phyloP scores from a whole-genome alignment of 2,113 vertebrate species.

The Coracopsis vasa region DNA sequence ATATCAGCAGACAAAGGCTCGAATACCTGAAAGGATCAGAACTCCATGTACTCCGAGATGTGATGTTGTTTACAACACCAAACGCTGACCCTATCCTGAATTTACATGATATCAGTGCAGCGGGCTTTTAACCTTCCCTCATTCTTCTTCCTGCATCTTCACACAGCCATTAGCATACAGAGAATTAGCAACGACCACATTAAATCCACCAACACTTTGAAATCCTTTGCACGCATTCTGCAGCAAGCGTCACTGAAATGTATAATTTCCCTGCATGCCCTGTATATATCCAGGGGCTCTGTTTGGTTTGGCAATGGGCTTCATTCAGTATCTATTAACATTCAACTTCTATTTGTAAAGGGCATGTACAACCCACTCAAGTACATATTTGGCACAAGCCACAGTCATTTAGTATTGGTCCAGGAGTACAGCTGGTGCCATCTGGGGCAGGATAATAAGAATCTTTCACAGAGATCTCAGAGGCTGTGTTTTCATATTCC shows the following conservation, averaged over 20 bases:
- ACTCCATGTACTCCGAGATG: slow-evolving; percentile 67
- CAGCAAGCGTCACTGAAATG: slow-evolving; percentile 1
- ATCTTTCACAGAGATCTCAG: slow-evolving; percentile 63
- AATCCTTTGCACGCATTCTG: slow-evolving; percentile 27
- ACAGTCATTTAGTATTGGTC: slow-evolving; percentile 29
- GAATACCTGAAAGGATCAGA: slow-evolving; percentile 85
- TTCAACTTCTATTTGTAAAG: slow-evolving; percentile 61
- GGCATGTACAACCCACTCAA: slow-evolving; percentile 61
- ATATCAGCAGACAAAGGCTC: slow-evolving; percentile 84
- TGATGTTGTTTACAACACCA: slow-evolving; percentile 72
- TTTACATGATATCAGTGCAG: slow-evolving; percentile 66
- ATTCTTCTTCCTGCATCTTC: slow-evolving; percentile 37
- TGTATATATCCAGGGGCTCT: slow-evolving; percentile 38
- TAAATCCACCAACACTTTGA: slow-evolving; percentile 14
- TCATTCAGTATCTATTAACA: slow-evolving; percentile 45
- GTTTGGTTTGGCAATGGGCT: slow-evolving; percentile 41
- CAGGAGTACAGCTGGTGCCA: slow-evolving; percentile 64
- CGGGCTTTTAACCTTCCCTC: slow-evolving; percentile 18
- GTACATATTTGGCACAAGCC: slow-evolving; percentile 69
- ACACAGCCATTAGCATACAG: neutral
- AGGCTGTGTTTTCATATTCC: slow-evolving; percentile 46
- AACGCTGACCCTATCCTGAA: slow-evolving; percentile 61
- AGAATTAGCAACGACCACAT: slow-evolving; percentile 32
- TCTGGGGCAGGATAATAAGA: slow-evolving; percentile 62
- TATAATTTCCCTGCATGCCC: slow-evolving; percentile 52